phyloP scores from a whole-genome alignment of 35 echinoderm and acorn worm genomes.

The Nesometra sesokonis region DNA sequence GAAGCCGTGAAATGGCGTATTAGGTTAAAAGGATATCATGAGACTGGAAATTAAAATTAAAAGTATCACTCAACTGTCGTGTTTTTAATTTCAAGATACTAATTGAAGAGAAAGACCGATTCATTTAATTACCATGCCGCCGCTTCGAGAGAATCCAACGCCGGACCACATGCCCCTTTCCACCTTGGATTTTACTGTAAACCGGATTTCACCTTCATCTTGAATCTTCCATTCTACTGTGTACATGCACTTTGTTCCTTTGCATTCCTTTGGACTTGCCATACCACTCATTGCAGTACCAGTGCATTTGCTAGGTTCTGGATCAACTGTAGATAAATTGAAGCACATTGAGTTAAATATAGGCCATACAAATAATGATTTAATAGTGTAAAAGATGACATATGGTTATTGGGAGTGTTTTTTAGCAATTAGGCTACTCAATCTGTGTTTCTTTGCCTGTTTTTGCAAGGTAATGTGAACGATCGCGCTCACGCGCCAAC shows the following conservation, averaged over 20 bases:
- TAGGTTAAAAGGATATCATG: no score
- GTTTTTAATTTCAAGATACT: no score
- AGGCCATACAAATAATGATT: background rate
- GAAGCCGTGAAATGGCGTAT: no score
- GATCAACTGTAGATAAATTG: conserved; percentile 22
- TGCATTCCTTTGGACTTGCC: background rate
- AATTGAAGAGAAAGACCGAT: background rate
- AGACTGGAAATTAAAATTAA: no score
- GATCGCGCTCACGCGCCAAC: no score
- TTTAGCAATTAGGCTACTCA: background rate
- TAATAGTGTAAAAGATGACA: background rate
- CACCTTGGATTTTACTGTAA: conserved; percentile 19
- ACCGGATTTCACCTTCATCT: conserved; percentile 12
- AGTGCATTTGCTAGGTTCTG: background rate
- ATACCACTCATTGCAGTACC: background rate
- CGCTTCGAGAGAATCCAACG: conserved; percentile 48
- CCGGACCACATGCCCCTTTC: conserved; percentile 40
- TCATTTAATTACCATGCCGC: conserved; percentile 39
- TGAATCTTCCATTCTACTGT: conserved; percentile 1
- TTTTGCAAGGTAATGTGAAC: no score
- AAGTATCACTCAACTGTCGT: background rate
- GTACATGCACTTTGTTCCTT: conserved; percentile 18
- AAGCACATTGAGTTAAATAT: background rate
- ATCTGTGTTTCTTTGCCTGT: no score
- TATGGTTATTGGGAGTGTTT: no score